A percentile compares a stretch with the other conserved stretches of the same genome.
These are phyloP conservation scores for Callipepla squamata DNA, from an alignment of 2,113 vertebrate genomes.

Conservation along the genomic window DNA sequence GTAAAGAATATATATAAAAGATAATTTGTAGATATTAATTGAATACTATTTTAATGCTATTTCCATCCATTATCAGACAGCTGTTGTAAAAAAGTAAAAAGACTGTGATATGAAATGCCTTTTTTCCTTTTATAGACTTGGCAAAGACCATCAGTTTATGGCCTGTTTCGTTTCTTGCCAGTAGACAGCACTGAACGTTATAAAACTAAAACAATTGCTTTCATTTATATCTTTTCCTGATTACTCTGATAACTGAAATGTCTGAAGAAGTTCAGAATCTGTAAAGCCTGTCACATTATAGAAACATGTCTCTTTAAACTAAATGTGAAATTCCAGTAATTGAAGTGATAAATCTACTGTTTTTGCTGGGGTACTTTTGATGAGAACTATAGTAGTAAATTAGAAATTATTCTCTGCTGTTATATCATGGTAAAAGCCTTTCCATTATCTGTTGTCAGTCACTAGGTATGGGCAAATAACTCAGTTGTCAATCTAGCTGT, in stretches of 20 bases:
- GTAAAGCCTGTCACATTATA: slow-evolving; percentile 92
- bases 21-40: slow-evolving; percentile 41
- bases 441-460: slow-evolving; percentile 89
- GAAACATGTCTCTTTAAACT: slow-evolving; percentile 95
- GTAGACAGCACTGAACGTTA: slow-evolving; percentile 77
- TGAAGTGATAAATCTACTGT: slow-evolving; percentile 92
- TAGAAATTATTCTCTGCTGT: slow-evolving; percentile 90
- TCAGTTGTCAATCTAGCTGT: slow-evolving; percentile 87
- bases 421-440: slow-evolving; percentile 87
- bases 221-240: slow-evolving; percentile 78
- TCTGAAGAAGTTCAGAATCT: slow-evolving; percentile 87
- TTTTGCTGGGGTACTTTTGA: slow-evolving; percentile 87
- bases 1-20: slow-evolving; percentile 28
- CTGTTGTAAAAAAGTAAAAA: slow-evolving; percentile 28
- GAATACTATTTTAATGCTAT: slow-evolving; percentile 30
- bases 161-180: slow-evolving; percentile 74
- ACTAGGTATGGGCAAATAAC: slow-evolving; percentile 85
- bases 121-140: slow-evolving; percentile 69
- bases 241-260: slow-evolving; percentile 83
- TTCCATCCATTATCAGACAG: slow-evolving; percentile 34
- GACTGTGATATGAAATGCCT: slow-evolving; percentile 35
- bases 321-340: slow-evolving; percentile 96
- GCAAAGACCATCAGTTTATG: slow-evolving; percentile 72
- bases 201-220: slow-evolving; percentile 80
- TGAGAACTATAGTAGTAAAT: slow-evolving; percentile 88